phyloP scores from a whole-genome alignment of 2,797 vertebrate genomes.

The Gorsachius magnificus region DNA sequence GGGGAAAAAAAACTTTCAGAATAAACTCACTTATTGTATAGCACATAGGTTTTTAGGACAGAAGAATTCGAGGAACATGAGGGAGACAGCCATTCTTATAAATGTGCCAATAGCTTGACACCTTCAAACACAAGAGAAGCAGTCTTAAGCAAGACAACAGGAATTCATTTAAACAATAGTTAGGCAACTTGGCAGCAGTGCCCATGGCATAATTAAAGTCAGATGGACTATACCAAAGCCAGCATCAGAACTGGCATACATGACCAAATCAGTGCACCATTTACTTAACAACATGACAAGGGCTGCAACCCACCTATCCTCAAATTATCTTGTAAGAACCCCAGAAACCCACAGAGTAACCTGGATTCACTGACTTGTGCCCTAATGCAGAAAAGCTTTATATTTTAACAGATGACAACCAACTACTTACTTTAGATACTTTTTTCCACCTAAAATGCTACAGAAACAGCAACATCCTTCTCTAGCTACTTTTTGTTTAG shows the following conservation, averaged over 20 bases:
- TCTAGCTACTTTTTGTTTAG: neutral
- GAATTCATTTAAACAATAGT: neutral
- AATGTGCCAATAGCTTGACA: neutral
- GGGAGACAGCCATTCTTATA: neutral
- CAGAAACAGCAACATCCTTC: neutral
- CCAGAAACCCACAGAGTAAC: neutral
- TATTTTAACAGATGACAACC: neutral
- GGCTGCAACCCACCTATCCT: neutral
- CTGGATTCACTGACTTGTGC: neutral
- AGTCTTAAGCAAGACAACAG: neutral
- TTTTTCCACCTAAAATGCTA: neutral
- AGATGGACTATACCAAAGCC: neutral
- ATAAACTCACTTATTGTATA: neutral
- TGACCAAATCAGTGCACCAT: neutral
- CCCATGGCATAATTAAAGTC: neutral
- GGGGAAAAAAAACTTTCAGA: neutral
- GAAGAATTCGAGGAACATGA: neutral
- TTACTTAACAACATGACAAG: neutral
- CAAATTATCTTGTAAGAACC: neutral
- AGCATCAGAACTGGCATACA: neutral
- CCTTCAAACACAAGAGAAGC: neutral
- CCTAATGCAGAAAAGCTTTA: neutral
- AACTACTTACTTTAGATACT: neutral
- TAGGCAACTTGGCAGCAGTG: neutral
- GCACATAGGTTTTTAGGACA: neutral